Evolutionary conservation across 1,140 invertebrate species (phyloP).

Genomic region (Paracyclopina nana): DNA sequence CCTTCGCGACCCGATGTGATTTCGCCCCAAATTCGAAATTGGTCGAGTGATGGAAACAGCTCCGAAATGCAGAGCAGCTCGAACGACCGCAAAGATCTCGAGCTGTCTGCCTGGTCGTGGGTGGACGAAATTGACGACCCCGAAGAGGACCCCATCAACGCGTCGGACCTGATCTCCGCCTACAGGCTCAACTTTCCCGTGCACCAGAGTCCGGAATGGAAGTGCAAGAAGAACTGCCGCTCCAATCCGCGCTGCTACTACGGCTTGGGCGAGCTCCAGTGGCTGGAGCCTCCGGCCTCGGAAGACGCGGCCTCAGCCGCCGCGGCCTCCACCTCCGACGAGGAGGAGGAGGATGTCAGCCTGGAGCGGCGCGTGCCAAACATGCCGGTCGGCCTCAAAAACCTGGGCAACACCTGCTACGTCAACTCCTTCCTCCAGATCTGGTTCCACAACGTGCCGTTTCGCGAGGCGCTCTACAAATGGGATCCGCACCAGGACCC

Average conservation of each 20-base stretch:
- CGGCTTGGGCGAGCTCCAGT: slow-evolving; percentile 37
- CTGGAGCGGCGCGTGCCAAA: slow-evolving; percentile 25
- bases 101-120: no score
- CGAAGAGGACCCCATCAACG: not conserved
- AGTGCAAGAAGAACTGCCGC: slow-evolving; percentile 38
- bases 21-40: no score
- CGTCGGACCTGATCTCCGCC: not conserved
- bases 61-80: no score
- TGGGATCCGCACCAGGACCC: slow-evolving; percentile 37
- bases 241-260: slow-evolving; percentile 44
- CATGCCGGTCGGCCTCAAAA: slow-evolving; percentile 41
- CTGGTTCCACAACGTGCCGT: slow-evolving; percentile 46
- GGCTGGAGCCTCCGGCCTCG: slow-evolving; percentile 26
- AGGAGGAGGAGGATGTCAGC: slow-evolving; percentile 17
- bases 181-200: slow-evolving; percentile 5
- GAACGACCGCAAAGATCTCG: no score
- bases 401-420: slow-evolving; percentile 51
- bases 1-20: no score
- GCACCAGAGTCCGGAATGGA: not conserved
- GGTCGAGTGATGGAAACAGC: no score
- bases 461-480: slow-evolving; percentile 41
- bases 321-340: slow-evolving; percentile 16
- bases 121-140: no score
- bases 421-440: slow-evolving; percentile 49
- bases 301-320: slow-evolving; percentile 23